Base-by-base conservation (phyloP, 2,797 vertebrate species). In the Prionace glauca region DNA sequence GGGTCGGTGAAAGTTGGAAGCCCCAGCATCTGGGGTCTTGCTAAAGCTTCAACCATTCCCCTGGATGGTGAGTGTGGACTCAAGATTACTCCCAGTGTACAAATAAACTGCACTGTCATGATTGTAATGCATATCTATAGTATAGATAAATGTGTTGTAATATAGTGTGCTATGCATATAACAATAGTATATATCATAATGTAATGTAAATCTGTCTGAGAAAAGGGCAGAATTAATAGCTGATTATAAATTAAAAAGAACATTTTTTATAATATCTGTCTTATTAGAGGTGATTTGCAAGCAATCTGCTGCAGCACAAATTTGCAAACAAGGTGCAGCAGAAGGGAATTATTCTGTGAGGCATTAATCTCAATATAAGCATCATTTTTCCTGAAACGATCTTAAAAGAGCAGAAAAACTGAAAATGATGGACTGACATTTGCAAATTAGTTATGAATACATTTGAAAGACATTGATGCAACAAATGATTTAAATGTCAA, bases 401-500 rank as follows among this genome's bases (percentile, higher is more conserved):
- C 62, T 69, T 67, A 92, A 67, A 62, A 92, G 90, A 92, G 32
- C n/a, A 22, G 62, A 24, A 69, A 67, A 67, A 92, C n/a, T 41
- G 20, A 69, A 69, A 67, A 67, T 92, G 90, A 92, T 41, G 32
- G 90, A 69, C 90, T 92, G 90, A 69, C 62, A 92, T 69, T 92
- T 92, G 62, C 62, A 92, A 92, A 92, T 92, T 92, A 41, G 90
- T 10, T 69, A 92, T 67, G 62, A 92, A 92, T 92, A 92, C 22
- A 67, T 92, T 92, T 92, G 62, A 67, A 69, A 92, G n/a, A 69
- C 62, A 67, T 41, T 92, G 90, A 92, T 92, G n/a, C 11, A 36
- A 92, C 65, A 90, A 90, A 69, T 92, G 14, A 92, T 92, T 67
- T 69, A 92, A 92, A 92, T 92, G 62, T 92, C 90, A 92, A 92